Base-by-base conservation (phyloP, 2,113 vertebrate genomes). In the Syrmaticus mikado region DNA sequence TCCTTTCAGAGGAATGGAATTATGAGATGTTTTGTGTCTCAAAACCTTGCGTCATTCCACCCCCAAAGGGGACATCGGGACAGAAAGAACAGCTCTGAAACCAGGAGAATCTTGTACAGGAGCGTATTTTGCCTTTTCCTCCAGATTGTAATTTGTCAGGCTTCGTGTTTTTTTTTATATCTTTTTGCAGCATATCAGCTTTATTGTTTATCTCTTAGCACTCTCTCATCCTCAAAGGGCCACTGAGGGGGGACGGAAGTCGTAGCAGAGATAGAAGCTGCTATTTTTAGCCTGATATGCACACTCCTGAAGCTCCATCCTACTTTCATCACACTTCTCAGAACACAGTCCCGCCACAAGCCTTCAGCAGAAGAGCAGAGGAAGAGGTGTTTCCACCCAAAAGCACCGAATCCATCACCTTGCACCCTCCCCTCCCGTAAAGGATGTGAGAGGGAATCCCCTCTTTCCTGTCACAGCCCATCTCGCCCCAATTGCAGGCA, bases 401-500 rank as follows among this genome's bases (percentile, higher is more conserved):
- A 13, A 11, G 4, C 16, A 8, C 21, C 4, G 5, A 34, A 82
- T 8, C 4, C 36, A 36, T 71, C 77, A 19, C 4, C 21, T 58
- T 1, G 15, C 3, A 3, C 13, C 15, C 64, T 20, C 12, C 4
- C 38, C 48, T 41, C 19, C 6, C 17, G 4, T 20, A 12, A 36
- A 58, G 16, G 27, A 0, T 18, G 20, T 24, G 50, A 45, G 40
- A 66, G 6, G 11, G 30, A 43, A 53, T 38, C 5, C 16, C 12
- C 6, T 15, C 65, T 58, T 18, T 30, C 34, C 38, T 41, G 3
- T 40, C 15, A 6, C 2, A 13, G 16, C 2, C 7, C 8, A 4
- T 40, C 34, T 5, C 62, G 0, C 41, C 15, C 32, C 5, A 27
- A 17, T 18, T 7, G 34, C 72, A 24, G 0, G 2, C 8, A 4